phyloP scores from a whole-genome alignment of 1,140 invertebrate genomes.

The Nomia melanderi region DNA sequence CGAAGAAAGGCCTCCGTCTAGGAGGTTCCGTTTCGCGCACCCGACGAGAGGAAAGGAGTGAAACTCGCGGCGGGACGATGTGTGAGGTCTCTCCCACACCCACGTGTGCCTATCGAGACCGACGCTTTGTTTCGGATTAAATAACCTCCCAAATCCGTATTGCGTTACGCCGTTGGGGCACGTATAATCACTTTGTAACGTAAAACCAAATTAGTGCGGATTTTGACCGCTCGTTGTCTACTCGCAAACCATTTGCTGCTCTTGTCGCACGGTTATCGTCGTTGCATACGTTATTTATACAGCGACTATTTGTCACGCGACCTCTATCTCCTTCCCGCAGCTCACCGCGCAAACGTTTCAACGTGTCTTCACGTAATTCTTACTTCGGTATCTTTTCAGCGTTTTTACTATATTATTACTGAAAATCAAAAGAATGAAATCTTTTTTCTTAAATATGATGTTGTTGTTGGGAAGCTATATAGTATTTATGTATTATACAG shows the following conservation, averaged over 20 bases:
- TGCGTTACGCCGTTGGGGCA: slow-evolving; percentile 62
- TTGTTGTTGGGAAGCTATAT: no score
- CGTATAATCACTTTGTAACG: slow-evolving; percentile 70
- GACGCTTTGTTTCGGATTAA: slow-evolving; percentile 71
- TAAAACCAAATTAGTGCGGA: slow-evolving; percentile 70
- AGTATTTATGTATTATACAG: no score
- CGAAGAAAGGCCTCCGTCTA: slow-evolving; percentile 23
- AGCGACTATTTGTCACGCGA: slow-evolving; percentile 12
- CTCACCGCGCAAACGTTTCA: no score
- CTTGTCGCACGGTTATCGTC: slow-evolving; percentile 37
- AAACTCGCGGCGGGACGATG: slow-evolving; percentile 43
- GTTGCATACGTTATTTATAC: slow-evolving; percentile 30
- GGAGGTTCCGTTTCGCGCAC: slow-evolving; percentile 38
- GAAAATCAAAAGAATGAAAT: no score
- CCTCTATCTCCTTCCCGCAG: slow-evolving; percentile 1
- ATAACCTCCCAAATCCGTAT: slow-evolving; percentile 63
- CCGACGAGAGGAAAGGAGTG: slow-evolving; percentile 25
- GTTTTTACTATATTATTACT: no score
- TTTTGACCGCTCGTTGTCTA: slow-evolving; percentile 9
- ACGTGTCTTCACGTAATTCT: no score
- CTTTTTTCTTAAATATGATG: no score
- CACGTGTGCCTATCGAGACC: slow-evolving; percentile 23
- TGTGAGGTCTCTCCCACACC: slow-evolving; percentile 64
- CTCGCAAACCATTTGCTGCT: slow-evolving; percentile 7
- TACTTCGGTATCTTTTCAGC: no score